Percentiles rank a stretch among this genome's conserved stretches.
Conservation (phyloP, 2,797 vertebrate genomes). For the Acipenser ruthenus region DNA sequence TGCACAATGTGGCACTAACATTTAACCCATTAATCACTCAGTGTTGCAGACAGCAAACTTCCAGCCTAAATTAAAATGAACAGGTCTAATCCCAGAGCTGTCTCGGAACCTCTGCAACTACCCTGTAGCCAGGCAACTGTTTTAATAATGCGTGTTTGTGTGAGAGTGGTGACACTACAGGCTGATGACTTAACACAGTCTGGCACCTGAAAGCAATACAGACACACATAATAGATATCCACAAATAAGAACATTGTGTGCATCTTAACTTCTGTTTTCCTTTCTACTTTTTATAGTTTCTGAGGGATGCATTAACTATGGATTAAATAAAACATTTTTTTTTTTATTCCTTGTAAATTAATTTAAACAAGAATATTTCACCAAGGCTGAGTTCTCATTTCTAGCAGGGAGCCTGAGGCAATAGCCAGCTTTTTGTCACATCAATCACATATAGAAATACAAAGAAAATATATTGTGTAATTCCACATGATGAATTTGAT, state of each 20-base stretch:
- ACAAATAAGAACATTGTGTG: neutral
- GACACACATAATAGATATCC: no score
- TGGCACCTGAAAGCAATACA: no score
- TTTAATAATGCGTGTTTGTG: conserved; percentile 3
- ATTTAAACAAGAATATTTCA: conserved; percentile 21
- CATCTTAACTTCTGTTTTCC: neutral
- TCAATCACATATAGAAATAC: conserved; percentile 23
- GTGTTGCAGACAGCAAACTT: conserved; percentile 11
- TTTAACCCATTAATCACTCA: neutral
- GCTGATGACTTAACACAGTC: no score
- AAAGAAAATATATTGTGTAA: conserved; percentile 14
- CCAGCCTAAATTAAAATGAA: conserved; percentile 24
- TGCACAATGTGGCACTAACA: conserved; percentile 1
- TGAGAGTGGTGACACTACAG: neutral
- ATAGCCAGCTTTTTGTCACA: conserved; percentile 18
- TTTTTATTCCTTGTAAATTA: conserved; percentile 15
- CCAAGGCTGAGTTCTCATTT: conserved; percentile 18
- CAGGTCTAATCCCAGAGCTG: conserved; percentile 32
- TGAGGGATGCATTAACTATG: neutral
- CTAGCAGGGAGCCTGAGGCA: conserved; percentile 13
- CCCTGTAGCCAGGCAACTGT: conserved; percentile 9
- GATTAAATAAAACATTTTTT: conserved; percentile 16
- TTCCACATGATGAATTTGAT: conserved; percentile 16
- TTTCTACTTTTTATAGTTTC: conserved; percentile 12
- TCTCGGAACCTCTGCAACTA: conserved; percentile 25